phyloP scores from a whole-genome alignment of 2,797 vertebrate genomes.

The Salarias fasciatus region DNA sequence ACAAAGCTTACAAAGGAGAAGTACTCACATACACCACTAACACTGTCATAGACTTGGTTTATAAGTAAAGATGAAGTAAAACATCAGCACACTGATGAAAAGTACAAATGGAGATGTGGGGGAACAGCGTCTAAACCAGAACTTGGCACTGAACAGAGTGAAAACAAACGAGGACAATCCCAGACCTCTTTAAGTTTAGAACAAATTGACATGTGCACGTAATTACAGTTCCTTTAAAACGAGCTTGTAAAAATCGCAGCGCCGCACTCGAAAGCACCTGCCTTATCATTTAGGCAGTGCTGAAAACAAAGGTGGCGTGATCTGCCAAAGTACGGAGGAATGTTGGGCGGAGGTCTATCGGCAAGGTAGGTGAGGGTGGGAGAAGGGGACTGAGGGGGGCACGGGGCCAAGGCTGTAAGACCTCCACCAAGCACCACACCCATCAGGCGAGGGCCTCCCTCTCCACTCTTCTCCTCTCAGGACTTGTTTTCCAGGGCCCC shows the following conservation, averaged over 20 bases:
- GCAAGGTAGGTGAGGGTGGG: slow-evolving; percentile 47
- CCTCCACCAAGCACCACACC: slow-evolving; percentile 68
- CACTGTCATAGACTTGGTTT: no score
- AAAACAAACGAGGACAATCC: no score
- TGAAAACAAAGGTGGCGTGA: slow-evolving; percentile 23
- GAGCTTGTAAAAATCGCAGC: background rate
- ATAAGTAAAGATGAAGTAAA: no score
- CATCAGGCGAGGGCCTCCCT: slow-evolving; percentile 57
- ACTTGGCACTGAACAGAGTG: no score
- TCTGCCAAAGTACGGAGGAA: slow-evolving; percentile 43
- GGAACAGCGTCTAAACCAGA: no score
- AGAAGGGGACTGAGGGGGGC: slow-evolving; percentile 1
- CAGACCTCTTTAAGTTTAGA: no score
- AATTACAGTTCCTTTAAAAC: no score
- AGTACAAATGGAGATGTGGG: no score
- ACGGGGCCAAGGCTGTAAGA: slow-evolving; percentile 71
- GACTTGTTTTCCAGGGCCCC: slow-evolving; percentile 80
- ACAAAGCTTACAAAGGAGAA: no score
- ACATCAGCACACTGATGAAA: no score
- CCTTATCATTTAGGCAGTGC: background rate
- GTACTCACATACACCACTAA: no score
- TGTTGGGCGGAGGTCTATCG: slow-evolving; percentile 62
- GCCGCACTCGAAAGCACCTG: slow-evolving; percentile 42
- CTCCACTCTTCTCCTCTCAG: slow-evolving; percentile 58
- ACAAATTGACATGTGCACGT: no score